Percentiles rank a stretch among this genome's conserved stretches.
phyloP scores from a whole-genome alignment of 2,797 vertebrate species.

The Siniperca undulata region DNA sequence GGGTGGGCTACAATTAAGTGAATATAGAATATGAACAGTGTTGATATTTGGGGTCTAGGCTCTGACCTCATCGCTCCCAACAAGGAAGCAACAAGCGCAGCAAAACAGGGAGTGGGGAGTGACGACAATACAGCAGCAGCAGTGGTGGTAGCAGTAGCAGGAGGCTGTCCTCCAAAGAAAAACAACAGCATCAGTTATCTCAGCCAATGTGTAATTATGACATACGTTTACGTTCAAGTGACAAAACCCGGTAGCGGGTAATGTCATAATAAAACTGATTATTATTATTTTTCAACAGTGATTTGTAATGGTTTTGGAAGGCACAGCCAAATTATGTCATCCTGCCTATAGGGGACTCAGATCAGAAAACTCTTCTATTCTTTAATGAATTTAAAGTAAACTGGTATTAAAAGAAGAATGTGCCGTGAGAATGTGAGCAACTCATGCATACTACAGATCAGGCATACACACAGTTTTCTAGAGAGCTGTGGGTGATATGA shows the following conservation, averaged over 20 bases:
- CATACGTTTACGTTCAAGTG: constrained; percentile 8
- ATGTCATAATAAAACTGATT: too few species aligned
- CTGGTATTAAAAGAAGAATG: background rate
- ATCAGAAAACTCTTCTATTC: too few species aligned
- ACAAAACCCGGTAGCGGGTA: background rate
- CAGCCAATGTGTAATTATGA: background rate
- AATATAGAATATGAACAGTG: background rate
- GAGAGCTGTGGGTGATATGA: background rate
- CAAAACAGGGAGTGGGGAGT: background rate
- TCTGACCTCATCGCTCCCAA: background rate
- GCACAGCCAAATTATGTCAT: too few species aligned
- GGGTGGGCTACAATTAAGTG: too few species aligned
- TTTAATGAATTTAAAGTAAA: background rate
- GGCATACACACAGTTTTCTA: background rate
- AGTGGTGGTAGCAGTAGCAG: background rate
- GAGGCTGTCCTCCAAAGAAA: background rate
- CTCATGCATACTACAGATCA: background rate
- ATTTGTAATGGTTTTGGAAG: background rate
- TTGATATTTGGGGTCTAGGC: background rate
- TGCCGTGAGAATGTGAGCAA: background rate
- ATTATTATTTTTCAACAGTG: background rate
- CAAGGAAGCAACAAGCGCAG: background rate
- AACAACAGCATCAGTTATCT: background rate
- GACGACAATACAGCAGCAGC: background rate
- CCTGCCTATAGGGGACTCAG: too few species aligned